Percentiles rank a stretch among this genome's conserved stretches.
Conservation (phyloP, 2,113 vertebrate genomes). For the Oryctolagus cuniculus region mOryCun1.1 NC_091434.1:17250001-17250500, state of each 20-base stretch:
- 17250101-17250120: neutral
- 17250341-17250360: too few species aligned
- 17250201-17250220: neutral
- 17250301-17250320: neutral
- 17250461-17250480: too few species aligned
- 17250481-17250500: too few species aligned
- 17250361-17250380: too few species aligned
- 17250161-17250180: neutral
- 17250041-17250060: neutral
- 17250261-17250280: neutral
- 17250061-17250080: neutral
- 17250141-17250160: neutral
- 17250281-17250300: conserved; percentile 19
- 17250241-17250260: neutral
- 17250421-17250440: too few species aligned
- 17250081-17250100: neutral
- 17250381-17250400: too few species aligned
- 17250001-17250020: neutral
- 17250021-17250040: neutral
- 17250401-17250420: too few species aligned
- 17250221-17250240: neutral
- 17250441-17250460: too few species aligned
- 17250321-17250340: too few species aligned
- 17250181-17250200: neutral
- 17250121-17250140: neutral